Base-by-base conservation (phyloP, 2,888 invertebrate species). In the Volucella zonaria region DNA sequence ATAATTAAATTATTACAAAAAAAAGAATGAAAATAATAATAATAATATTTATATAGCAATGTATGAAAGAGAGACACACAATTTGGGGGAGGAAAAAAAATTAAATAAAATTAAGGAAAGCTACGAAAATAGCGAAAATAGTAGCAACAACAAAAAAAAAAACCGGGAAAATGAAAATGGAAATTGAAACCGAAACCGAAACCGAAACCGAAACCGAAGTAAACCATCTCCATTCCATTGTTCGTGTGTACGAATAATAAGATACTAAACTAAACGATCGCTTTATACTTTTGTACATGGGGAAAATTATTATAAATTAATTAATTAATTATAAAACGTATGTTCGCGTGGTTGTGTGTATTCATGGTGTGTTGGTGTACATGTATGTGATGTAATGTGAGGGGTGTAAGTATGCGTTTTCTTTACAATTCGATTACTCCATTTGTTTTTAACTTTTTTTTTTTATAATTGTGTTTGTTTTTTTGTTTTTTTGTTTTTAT, bases 1-100 rank as follows among this genome's bases (percentile, higher is more conserved):
- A 82, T 79, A 80, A 71, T 80, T 83, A 83, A 83, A 80, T 83
- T 83, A 83, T 75, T 80, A 83, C 80, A 83, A 83, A 71, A 82
- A 75, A 71, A 79, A 1, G 6, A 31, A 31, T 31, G 31, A 31
- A 31, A 31, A 31, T 31, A 31, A 31, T 31, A 31, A 31, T 31
- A 31, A 31, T 31, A 31, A 76, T 78, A 82, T 83, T 23, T 79
- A 80, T 70, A 68, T 68, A 70, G 49, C 62, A 59, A 31, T 74
- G 52, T 52, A 51, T 67, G 74, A 68, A 74, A 64, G 70, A 79
- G 74, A 64, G 31, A 31, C 31, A 31, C 31, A 31, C 31, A 71
- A 70, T 59, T 47, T 58, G 61, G 66, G 74, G 66, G 61, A 67
- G 66, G 76, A 67, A 80, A 58, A 67, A 66, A 58, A 64, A 70